Base-by-base conservation (phyloP, 1,140 invertebrate species). In the Drosophila elegans region DNA sequence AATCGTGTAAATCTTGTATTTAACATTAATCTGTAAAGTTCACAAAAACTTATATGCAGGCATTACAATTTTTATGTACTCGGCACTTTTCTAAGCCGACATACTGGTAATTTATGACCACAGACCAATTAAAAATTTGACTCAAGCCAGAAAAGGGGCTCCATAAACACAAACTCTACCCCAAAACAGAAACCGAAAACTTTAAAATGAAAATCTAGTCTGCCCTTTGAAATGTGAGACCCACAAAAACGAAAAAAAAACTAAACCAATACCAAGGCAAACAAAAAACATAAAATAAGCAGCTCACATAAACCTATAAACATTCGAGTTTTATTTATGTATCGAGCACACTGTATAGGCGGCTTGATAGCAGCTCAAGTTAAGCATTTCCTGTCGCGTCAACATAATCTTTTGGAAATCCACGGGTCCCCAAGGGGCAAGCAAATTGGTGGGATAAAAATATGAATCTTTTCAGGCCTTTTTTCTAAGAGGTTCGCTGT, bases 121-220 rank as follows among this genome's bases (percentile, higher is more conserved):
- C 42, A 49, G 44, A n/a, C 60, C 78, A 85, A 85, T 85, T 85
- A 85, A 78, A 86, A 86, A 57, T 60, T 82, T 71, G 74, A 66
- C 55, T 74, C 63, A 39, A 67, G 36, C 32, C 61, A 46, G 46
- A 57, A 48, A 62, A 27, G 27, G 59, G 59, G 21, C 36, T 49
- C 34, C 54, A 42, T 29, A 38, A 36, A 36, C 39, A 41, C 16
- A 54, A 45, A 68, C 38, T 21, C 34, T 27, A 16, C 34, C 49
- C 41, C 27, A 27, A 74, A 39, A 56, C 10, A 7, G 27, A 63
- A 73, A 74, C 56, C 21, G 27, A 52, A 55, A 74, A 52, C 34
- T 55, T 38, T 10, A 21, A 49, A 56, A 48, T 27, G 21, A 13
- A 62, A 54, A 41, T 64, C 34, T 64, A 64, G 71, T 38, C 71